These are phyloP conservation scores for Ophthalmolycus amberensis DNA, from an alignment of 2,113 vertebrate genomes.

Conservation along the genomic window DNA sequence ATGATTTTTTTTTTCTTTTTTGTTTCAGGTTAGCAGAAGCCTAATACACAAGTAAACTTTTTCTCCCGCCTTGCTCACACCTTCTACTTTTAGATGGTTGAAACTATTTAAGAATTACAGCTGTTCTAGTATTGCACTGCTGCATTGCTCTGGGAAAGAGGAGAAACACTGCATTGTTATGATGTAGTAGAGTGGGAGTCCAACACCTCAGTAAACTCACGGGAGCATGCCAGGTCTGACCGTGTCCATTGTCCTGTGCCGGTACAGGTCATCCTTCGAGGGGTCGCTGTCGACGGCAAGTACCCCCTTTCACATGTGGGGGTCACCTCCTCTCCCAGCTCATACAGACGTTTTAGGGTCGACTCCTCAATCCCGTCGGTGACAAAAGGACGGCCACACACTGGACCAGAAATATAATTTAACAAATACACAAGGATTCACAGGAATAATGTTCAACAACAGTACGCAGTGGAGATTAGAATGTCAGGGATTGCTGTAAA, in stretches of 20 bases:
- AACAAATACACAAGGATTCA: not conserved
- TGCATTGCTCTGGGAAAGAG: too few relatives aligned
- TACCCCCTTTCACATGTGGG: conserved; percentile 85
- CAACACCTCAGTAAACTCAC: conserved; percentile 79
- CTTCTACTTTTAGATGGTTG: not conserved
- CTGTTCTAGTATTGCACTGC: not conserved
- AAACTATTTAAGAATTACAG: not conserved
- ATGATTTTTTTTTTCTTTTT: not conserved
- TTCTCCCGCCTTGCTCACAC: too few relatives aligned
- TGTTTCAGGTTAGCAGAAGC: not conserved
- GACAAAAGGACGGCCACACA: conserved; percentile 83
- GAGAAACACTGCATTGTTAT: not conserved
- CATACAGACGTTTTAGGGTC: conserved; percentile 78
- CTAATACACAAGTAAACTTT: not conserved
- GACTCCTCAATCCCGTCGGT: conserved; percentile 75
- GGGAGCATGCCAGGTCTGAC: conserved; percentile 82
- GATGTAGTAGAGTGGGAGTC: not conserved
- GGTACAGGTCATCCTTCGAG: conserved; percentile 80
- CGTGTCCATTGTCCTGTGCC: conserved; percentile 81
- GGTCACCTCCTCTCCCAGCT: conserved; percentile 80
- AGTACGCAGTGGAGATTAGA: not conserved
- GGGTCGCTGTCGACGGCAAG: conserved; percentile 52
- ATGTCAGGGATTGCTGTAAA: not conserved
- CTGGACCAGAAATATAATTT: conserved; percentile 69
- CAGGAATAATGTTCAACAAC: not conserved